These are phyloP conservation scores for Chaetodon auriga DNA, from an alignment of 2,113 vertebrate species.

Conservation along the genomic window DNA sequence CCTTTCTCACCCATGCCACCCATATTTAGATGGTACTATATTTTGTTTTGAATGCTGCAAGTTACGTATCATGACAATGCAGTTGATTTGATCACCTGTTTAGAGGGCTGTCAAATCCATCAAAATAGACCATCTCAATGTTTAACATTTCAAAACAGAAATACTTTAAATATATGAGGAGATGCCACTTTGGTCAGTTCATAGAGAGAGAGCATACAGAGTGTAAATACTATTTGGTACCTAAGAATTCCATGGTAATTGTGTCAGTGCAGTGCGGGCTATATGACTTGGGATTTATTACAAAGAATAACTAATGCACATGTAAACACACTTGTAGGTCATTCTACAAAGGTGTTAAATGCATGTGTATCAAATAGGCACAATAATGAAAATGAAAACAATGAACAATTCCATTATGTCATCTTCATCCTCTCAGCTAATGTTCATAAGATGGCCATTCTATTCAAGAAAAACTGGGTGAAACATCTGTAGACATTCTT, in stretches of 20 bases:
- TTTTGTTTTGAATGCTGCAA: no score
- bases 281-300: neutral
- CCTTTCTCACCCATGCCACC: no score
- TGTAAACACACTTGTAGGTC: neutral
- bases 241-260: neutral
- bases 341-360: neutral
- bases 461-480: neutral
- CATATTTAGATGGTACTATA: no score
- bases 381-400: neutral
- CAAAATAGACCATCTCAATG: neutral
- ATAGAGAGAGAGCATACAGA: neutral
- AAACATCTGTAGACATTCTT: neutral
- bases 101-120: neutral
- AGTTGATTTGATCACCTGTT: no score
- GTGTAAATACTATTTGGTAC: neutral
- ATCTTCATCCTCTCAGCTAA: neutral
- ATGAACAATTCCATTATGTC: neutral
- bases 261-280: no score
- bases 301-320: neutral
- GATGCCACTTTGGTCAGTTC: neutral
- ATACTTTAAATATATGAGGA: neutral
- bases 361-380: neutral
- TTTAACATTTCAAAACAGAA: neutral
- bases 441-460: neutral
- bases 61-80: no score